Conservation (phyloP, 1,140 invertebrate genomes). For the Luehdorfia chinensis region DNA sequence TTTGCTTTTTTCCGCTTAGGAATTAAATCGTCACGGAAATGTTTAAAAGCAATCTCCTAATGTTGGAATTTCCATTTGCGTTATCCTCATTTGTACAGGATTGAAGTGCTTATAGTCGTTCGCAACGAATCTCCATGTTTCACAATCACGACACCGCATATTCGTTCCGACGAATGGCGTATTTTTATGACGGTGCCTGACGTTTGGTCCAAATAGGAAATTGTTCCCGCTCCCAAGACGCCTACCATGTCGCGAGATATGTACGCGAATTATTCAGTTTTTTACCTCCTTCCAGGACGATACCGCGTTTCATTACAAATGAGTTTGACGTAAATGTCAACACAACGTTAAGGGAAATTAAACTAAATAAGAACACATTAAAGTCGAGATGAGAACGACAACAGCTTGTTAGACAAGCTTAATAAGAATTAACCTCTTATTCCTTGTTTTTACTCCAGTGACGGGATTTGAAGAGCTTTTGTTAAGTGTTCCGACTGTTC, state of each 20-base stretch:
- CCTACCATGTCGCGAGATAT: conserved; percentile 52
- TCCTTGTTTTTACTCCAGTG: conserved; percentile 55
- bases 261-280: conserved; percentile 65
- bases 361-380: conserved; percentile 21
- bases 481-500: conserved; percentile 52
- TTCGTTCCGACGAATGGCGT: conserved; percentile 42
- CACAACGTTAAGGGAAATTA: conserved; percentile 9
- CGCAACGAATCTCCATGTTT: conserved; percentile 25
- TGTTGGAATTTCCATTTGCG: too few relatives aligned
- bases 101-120: conserved; percentile 18
- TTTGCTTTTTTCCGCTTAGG: too few relatives aligned
- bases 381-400: conserved; percentile 14
- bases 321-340: conserved; percentile 30
- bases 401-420: conserved; percentile 23
- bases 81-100: conserved; percentile 8
- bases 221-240: conserved; percentile 53
- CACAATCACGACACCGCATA: conserved; percentile 35
- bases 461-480: conserved; percentile 53
- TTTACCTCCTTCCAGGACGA: conserved; percentile 49
- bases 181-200: conserved; percentile 43
- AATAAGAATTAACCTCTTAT: conserved; percentile 33
- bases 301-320: conserved; percentile 25
- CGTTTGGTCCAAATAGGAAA: conserved; percentile 54
- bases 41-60: too few relatives aligned
- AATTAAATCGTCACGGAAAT: too few relatives aligned